These are phyloP conservation scores for Thaleichthys pacificus DNA, from an alignment of 2,797 vertebrate genomes.

Conservation along the genomic window DNA sequence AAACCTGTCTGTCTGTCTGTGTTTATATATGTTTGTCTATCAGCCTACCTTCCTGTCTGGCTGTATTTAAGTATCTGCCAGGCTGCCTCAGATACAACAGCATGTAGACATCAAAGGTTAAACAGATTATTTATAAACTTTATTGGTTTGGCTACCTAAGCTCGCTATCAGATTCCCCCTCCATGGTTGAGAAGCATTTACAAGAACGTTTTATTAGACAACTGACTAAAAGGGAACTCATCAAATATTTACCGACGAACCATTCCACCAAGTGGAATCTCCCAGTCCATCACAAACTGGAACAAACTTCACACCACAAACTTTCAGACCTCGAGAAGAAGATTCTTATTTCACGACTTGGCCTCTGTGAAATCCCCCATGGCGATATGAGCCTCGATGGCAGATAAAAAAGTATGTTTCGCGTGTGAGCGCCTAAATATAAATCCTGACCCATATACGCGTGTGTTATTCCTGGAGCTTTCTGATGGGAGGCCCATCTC, in stretches of 20 bases:
- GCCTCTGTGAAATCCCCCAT: not conserved
- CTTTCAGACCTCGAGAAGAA: no score
- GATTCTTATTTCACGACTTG: not conserved
- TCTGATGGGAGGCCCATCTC: not conserved
- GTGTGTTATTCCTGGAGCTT: conserved; percentile 18
- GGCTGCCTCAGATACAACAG: not conserved
- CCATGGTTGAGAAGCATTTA: not conserved
- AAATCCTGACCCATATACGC: conserved; percentile 6
- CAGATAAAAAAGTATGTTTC: conserved; percentile 6
- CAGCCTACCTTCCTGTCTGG: no score
- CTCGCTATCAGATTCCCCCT: no score
- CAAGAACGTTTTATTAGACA: not conserved
- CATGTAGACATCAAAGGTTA: not conserved
- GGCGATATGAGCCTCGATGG: conserved; percentile 5
- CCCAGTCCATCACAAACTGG: no score
- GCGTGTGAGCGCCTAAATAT: conserved; percentile 12
- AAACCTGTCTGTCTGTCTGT: no score
- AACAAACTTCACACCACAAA: no score
- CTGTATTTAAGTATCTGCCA: not conserved
- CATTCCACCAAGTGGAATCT: not conserved
- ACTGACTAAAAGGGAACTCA: not conserved
- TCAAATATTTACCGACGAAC: not conserved
- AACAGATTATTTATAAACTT: conserved; percentile 3
- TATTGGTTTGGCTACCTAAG: not conserved
- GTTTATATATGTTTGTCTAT: no score